Percentiles rank a stretch among this genome's conserved stretches.
Conservation (phyloP, 1,140 invertebrate genomes). For the Coptotermes formosanus region DNA sequence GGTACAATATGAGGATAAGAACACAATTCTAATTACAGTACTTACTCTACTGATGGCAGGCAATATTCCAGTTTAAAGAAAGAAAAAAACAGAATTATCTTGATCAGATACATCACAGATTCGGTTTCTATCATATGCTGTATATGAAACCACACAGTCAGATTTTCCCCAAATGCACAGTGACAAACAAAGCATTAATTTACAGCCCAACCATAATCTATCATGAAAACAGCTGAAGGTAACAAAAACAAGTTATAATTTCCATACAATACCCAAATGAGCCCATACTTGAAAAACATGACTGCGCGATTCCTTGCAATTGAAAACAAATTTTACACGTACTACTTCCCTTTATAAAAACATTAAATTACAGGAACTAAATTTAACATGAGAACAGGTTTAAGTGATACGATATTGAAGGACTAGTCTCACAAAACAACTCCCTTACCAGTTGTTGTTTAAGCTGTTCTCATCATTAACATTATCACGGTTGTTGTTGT, state of each 20-base stretch:
- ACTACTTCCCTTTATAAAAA: background rate
- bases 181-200: too few relatives aligned
- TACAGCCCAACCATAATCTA: too few relatives aligned
- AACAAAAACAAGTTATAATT: too few relatives aligned
- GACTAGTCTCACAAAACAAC: background rate
- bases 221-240: too few relatives aligned
- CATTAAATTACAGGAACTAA: slow-evolving; percentile 12
- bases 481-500: too few relatives aligned
- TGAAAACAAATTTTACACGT: background rate
- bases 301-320: background rate
- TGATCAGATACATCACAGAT: background rate
- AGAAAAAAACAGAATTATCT: background rate
- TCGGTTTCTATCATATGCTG: background rate
- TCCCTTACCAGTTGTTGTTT: too few relatives aligned
- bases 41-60: too few relatives aligned
- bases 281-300: background rate
- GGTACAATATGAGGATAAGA: too few relatives aligned
- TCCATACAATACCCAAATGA: background rate
- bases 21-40: too few relatives aligned
- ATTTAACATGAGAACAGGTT: background rate
- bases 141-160: background rate
- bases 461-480: too few relatives aligned
- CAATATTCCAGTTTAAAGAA: background rate
- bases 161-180: background rate
- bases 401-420: background rate